These are phyloP conservation scores for Diarsia rubi DNA, from an alignment of 2,888 invertebrate species.

Conservation along the genomic window DNA sequence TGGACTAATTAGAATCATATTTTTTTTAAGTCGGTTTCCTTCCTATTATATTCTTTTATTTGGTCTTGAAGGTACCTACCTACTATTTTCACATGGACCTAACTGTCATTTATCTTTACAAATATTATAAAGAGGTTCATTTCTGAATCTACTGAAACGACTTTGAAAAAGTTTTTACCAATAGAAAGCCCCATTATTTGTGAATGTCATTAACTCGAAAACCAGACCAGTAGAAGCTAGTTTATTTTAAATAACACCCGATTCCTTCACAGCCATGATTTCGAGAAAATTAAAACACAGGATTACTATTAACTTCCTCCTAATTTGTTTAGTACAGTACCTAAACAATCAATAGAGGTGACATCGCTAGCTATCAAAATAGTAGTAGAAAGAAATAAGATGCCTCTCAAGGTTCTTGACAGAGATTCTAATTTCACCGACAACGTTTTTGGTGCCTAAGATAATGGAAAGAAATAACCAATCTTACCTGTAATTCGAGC, in stretches of 20 bases:
- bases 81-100: not conserved
- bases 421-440: not conserved
- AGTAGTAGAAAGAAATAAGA: not conserved
- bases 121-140: too few species aligned
- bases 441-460: not conserved
- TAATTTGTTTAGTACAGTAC: not conserved
- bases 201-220: too few species aligned
- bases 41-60: not conserved
- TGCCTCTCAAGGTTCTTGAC: not conserved
- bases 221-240: too few species aligned
- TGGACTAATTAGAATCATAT: too few species aligned
- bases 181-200: too few species aligned
- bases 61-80: not conserved
- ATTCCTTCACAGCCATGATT: not conserved
- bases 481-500: slow-evolving; percentile 77
- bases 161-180: too few species aligned
- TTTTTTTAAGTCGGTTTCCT: too few species aligned
- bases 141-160: too few species aligned
- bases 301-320: not conserved
- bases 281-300: not conserved
- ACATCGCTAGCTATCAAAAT: not conserved
- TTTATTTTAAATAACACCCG: not conserved
- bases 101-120: not conserved
- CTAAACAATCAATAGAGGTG: not conserved
- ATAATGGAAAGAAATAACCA: not conserved